Evolutionary conservation across 2,888 invertebrate species (phyloP), one percentile per base, ranked within the genome.

Genomic region (Leptinotarsa rubiginosa): DNA sequence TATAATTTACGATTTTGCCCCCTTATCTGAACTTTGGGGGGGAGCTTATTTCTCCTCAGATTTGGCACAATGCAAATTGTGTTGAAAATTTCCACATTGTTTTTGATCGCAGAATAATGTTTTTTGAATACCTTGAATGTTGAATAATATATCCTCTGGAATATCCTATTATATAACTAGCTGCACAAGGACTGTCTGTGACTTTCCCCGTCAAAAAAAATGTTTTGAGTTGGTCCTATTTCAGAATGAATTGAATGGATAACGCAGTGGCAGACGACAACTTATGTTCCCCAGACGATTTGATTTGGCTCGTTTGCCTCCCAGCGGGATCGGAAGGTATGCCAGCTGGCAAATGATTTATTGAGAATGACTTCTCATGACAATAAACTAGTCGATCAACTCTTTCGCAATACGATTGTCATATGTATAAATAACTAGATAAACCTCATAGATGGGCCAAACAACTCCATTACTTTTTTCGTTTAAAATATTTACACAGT

Each of bases 281-380:
- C 62, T 41, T 41, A n/a, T 62, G 62, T 41, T 62, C n/a, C 31
- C 16, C 31, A 25, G n/a, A 62, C 41, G n/a, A 62, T n/a, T 62
- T n/a, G 12, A 62, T 31, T 62, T 62, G 62, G 12, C 62, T 31
- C 41, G n/a, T 62, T 62, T 62, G 62, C 62, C 62, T 62, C 31
- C 62, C 62, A 62, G 62, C 62, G 41, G 3, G 62, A 31, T 62
- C 2, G 31, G 62, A 16, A 62, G 62, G 25, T 41, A 62, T 18
- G 62, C 62, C 62, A 62, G 41, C 62, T 62, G 62, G 62, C n/a
- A 41, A 10, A 41, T 62, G 62, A 62, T 62, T 62, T 41, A 62
- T 62, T 41, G 62, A 62, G n/a, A 31, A 62, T 62, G 62, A 4
- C 10, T 31, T 62, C 62, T 31, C 41, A 41, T n/a, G 41, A 62